Conservation (phyloP, 23 tunicate genomes). For the Phallusia fumigata region DNA sequence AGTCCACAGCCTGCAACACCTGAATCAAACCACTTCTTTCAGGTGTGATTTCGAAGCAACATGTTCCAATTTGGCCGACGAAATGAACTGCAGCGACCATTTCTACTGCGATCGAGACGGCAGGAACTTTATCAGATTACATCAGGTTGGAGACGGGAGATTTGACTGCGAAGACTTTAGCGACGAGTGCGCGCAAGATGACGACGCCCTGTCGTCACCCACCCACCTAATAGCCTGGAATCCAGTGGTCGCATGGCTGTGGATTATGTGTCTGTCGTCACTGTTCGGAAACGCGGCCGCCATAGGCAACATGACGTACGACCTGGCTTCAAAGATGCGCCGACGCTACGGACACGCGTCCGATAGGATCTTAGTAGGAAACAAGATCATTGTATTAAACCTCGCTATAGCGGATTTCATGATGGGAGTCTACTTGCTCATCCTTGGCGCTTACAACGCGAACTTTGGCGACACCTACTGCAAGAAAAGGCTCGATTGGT, state of each 20-base stretch:
- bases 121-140: not conserved
- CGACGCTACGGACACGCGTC: slow-evolving; percentile 21
- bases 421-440: slow-evolving; percentile 62
- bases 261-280: slow-evolving; percentile 52
- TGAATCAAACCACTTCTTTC: no score
- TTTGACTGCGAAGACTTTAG: slow-evolving; percentile 48
- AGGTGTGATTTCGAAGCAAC: slow-evolving; percentile 28
- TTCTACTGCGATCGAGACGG: slow-evolving; percentile 44
- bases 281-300: slow-evolving; percentile 53
- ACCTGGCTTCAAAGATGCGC: slow-evolving; percentile 22
- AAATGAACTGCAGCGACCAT: slow-evolving; percentile 34
- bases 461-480: slow-evolving; percentile 52
- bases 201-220: slow-evolving; percentile 25
- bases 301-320: slow-evolving; percentile 25
- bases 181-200: slow-evolving; percentile 46
- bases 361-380: slow-evolving; percentile 50
- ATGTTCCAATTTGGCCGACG: slow-evolving; percentile 32
- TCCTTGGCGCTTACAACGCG: slow-evolving; percentile 19
- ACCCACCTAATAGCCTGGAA: slow-evolving; percentile 27
- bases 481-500: slow-evolving; percentile 36
- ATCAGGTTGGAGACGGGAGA: slow-evolving; percentile 30
- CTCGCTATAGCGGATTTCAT: slow-evolving; percentile 65
- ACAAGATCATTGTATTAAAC: slow-evolving; percentile 61
- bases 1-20: no score
- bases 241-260: slow-evolving; percentile 17